Evolutionary conservation across 2,113 vertebrate species (phyloP), one percentile per base, ranked within the genome.

Genomic region (Actenoides hombroni): DNA sequence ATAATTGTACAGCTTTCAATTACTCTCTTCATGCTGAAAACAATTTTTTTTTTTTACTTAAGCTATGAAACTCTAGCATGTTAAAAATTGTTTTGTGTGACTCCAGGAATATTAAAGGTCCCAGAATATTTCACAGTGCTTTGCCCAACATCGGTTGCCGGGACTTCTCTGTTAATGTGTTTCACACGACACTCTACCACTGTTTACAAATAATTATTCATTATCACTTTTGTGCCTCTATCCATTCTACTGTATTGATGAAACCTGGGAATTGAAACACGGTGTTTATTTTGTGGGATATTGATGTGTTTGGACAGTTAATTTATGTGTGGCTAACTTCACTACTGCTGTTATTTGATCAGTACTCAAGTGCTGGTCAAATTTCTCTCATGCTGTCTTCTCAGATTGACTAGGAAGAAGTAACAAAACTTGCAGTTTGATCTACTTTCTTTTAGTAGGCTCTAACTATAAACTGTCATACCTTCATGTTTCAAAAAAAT

Each of bases 281-380:
- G 79, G 56, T 87, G 84, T 94, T 95, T 95, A 65, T 95, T 94
- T 54, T 33, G 71, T 59, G 93, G 65, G 53, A 69, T 94, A 94
- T 40, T 65, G 61, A 86, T 86, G 73, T 16, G 4, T 85, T 67
- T 88, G 59, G 91, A 94, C 70, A 94, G 33, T 39, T 42, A 88
- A 96, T 96, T 97, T 82, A 92, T 40, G 90, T 74, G 85, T 89
- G 83, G 65, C 73, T 94, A 84, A n/a, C 75, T 87, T 88, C 53
- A 69, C 51, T 69, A 39, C 46, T 94, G 67, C 46, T 64, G 57
- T 83, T 92, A 13, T 86, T 86, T 79, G 71, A 79, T 96, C 87
- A 88, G 73, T 49, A 87, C 44, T 42, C 9, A 56, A 90, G 26
- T 20, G 40, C 33, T 92, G 83, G 92, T 83, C 65, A 85, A 48